A percentile compares a stretch with the other conserved stretches of the same genome.
These are phyloP conservation scores for Champsocephalus esox DNA, from an alignment of 2,797 vertebrate species.

Conservation along the genomic window DNA sequence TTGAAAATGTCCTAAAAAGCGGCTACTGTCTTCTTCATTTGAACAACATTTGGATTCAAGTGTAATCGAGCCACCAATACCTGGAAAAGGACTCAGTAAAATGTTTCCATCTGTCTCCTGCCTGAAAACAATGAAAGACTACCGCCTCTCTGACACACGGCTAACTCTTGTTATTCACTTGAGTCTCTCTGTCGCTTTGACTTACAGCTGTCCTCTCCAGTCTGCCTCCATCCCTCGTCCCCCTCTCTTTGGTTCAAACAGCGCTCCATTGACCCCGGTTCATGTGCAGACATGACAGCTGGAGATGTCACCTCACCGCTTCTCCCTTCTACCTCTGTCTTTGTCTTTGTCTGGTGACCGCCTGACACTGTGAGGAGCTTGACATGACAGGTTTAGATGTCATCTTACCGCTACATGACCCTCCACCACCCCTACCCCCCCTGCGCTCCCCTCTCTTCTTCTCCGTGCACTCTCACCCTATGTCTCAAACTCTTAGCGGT, in stretches of 20 bases:
- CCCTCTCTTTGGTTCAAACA: constrained; percentile 49
- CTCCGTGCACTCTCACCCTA: constrained; percentile 46
- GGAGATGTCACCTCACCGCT: constrained; percentile 63
- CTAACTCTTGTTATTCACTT: constrained; percentile 16
- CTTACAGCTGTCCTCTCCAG: constrained; percentile 61
- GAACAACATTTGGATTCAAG: too few species aligned
- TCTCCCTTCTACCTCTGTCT: constrained; percentile 33
- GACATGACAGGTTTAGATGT: constrained; percentile 78
- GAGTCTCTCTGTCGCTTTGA: constrained; percentile 39
- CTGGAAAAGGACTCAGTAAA: background rate
- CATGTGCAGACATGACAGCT: constrained; percentile 65
- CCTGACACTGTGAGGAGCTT: constrained; percentile 51
- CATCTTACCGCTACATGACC: constrained; percentile 63
- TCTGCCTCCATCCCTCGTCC: constrained; percentile 27
- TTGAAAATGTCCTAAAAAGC: background rate
- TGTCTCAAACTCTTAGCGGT: constrained; percentile 59
- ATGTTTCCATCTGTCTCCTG: background rate
- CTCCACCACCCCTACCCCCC: constrained; percentile 21
- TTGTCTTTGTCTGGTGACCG: constrained; percentile 68
- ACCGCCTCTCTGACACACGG: background rate
- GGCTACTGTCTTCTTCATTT: background rate
- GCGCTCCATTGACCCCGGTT: constrained; percentile 63
- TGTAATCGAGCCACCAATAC: background rate
- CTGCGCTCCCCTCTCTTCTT: constrained; percentile 27
- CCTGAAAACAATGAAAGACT: background rate